Base-by-base conservation (phyloP, 2,797 vertebrate species). In the Pampus argenteus region DNA sequence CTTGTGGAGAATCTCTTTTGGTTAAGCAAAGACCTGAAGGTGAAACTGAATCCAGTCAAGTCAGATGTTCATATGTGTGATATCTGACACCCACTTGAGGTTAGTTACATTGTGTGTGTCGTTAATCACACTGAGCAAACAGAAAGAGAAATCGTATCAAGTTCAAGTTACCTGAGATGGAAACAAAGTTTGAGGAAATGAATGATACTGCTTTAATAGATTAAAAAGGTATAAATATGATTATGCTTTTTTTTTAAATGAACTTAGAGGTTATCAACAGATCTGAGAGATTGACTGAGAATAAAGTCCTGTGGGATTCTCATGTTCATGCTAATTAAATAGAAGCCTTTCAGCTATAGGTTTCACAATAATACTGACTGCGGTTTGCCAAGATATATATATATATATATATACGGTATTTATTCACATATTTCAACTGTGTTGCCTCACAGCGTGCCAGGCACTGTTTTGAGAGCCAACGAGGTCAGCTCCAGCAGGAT, bases 261-360 rank as follows among this genome's bases (percentile, higher is more conserved):
- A 94, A 90, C 51, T 83, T 31, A 79, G 86, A 85, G 70, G 84
- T 87, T 91, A 85, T 90, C 88, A 92, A 84, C 74, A 62, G 82
- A 90, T 84, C 52, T 47, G 70, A 76, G 77, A 79, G 85, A 85
- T 87, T 74, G 83, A 84, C 65, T 47, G 59, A 81, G 59, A 83
- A 70, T 67, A 8, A 79, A 80, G 58, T 86, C 89, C 78, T 29
- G 42, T 18, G 74, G 80, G 90, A 87, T 50, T 84, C 59, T 63
- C 36, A 9, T 18, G 50, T 66, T 63, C 67, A 10, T 70, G 36
- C 79, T 83, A 82, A 90, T 89, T 87, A 83, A 82, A 84, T 2
- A 3, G 1, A 34, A 63, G 54, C n/a, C 18, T 45, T 63, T 75
- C 25, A 59, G n/a, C 70, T 14, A n/a, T 23, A 72, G 49, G 17